Percentiles rank a stretch among this genome's conserved stretches.
phyloP scores from a whole-genome alignment of 2,888 invertebrate species.

The Drosophila picticornis region DNA sequence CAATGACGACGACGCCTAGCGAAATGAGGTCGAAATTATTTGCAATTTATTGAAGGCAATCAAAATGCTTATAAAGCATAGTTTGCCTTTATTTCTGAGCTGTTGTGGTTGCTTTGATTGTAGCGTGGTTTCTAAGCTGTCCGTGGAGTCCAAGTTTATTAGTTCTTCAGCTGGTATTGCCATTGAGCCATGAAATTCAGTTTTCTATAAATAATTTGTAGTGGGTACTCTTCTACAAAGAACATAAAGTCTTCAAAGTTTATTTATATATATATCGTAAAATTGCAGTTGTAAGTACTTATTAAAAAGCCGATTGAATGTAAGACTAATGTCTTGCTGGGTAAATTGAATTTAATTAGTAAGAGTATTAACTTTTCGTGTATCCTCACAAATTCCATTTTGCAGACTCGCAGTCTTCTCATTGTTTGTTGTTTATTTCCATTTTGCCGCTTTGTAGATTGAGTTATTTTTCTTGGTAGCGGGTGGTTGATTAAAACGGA shows the following conservation, averaged over 20 bases:
- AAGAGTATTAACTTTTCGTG: slow-evolving; percentile 25
- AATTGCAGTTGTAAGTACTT: neutral
- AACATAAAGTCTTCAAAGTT: slow-evolving; percentile 19
- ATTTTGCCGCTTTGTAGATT: slow-evolving; percentile 55
- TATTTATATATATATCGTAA: slow-evolving; percentile 8
- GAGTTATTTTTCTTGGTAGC: slow-evolving; percentile 64
- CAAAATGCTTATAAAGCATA: slow-evolving; percentile 78
- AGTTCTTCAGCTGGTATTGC: slow-evolving; percentile 68
- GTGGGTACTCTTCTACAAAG: slow-evolving; percentile 21
- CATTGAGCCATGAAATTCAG: slow-evolving; percentile 76
- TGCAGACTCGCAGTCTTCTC: slow-evolving; percentile 9
- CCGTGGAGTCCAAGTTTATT: slow-evolving; percentile 67
- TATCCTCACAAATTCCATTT: neutral
- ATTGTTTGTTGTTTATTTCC: slow-evolving; percentile 21
- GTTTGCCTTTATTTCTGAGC: slow-evolving; percentile 48
- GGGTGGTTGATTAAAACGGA: slow-evolving; percentile 82
- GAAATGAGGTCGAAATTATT: slow-evolving; percentile 82
- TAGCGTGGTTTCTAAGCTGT: slow-evolving; percentile 46
- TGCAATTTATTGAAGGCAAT: slow-evolving; percentile 83
- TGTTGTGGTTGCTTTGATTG: slow-evolving; percentile 43
- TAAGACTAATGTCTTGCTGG: neutral
- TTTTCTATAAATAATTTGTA: slow-evolving; percentile 43
- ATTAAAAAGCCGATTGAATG: neutral
- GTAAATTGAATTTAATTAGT: neutral
- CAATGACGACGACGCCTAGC: slow-evolving; percentile 66